Evolutionary conservation across 2,888 invertebrate genomes (phyloP), one percentile per base, ranked within the genome.

Genomic region (Trachelus stipa): DNA sequence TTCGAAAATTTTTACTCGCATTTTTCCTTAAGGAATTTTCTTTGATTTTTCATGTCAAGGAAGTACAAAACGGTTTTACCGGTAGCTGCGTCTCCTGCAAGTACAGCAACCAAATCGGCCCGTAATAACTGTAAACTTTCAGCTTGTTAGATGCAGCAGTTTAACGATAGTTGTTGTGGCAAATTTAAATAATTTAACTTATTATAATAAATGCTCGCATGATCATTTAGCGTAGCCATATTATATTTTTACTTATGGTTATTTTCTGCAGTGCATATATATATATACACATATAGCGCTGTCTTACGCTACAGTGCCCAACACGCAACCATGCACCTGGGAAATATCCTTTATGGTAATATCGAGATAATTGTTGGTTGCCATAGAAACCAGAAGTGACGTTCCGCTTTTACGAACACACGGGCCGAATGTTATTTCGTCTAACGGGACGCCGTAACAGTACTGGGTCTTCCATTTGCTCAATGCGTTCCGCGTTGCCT

Each of bases 291-390:
- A 1, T 40, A 40, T 12, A 12, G 69, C 3, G 69, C 31, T 71
- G 12, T 11, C 1, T 34, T 71, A 23, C 4, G 33, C 71, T 23
- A 71, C 31, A 9, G 31, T 23, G 33, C 1, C 71, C 71, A 71
- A 15, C 71, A 30, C 71, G 71, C 71, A 31, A 71, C 71, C 12
- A 11, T 71, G 30, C 0, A 71, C 9, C 33, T n/a, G 31, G 71
- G 33, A 71, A 12, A 71, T 71, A 71, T 31, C 71, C 31, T 71
- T 31, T 31, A 71, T 71, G 71, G 71, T 71, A 71, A 71, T 31
- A 3, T 71, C 1, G 71, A 71, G 71, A 71, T 71, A 71, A 71
- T 71, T 71, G 37, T 12, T 34, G 2, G n/a, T 71, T 11, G 56
- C 23, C 33, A 71, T 33, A 1, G 71, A 34, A 31, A 30, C 71